These are phyloP conservation scores for Anguilla marmorata DNA, from an alignment of 2,797 vertebrate genomes.

Conservation along the genomic window DNA sequence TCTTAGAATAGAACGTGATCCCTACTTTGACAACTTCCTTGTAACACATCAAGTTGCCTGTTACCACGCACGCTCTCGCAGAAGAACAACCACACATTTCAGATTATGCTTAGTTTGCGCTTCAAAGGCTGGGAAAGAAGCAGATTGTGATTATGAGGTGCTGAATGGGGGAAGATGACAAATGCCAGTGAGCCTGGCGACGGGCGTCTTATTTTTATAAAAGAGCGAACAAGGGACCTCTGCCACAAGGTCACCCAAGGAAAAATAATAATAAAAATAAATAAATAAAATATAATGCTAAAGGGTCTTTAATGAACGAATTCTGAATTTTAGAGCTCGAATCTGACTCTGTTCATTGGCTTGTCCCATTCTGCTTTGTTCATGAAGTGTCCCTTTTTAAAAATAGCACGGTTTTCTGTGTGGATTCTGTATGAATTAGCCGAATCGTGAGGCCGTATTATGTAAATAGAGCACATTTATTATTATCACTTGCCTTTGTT, in stretches of 20 bases:
- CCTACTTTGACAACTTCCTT: not conserved
- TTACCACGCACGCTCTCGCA: not conserved
- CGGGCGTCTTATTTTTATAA: not conserved
- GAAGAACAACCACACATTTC: not conserved
- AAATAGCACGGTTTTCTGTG: not conserved
- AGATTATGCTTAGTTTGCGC: not conserved
- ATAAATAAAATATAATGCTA: too few relatives aligned
- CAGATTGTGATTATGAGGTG: not conserved
- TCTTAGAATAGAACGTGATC: not conserved
- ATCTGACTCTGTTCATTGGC: not conserved
- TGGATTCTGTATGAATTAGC: not conserved
- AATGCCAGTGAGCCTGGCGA: not conserved
- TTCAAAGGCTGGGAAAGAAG: not conserved
- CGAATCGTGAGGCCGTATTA: not conserved
- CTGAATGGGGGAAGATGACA: conserved; percentile 6
- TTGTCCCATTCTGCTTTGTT: not conserved
- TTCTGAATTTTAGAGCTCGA: not conserved
- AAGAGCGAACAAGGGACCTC: not conserved
- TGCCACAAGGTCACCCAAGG: not conserved
- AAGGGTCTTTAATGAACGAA: not conserved
- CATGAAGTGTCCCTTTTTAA: not conserved
- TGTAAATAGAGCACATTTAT: not conserved
- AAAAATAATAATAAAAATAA: not conserved
- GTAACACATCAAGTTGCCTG: not conserved
- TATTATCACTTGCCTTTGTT: not conserved